Conservation (phyloP, 2,113 vertebrate species). For the Amazona vittata region DNA sequence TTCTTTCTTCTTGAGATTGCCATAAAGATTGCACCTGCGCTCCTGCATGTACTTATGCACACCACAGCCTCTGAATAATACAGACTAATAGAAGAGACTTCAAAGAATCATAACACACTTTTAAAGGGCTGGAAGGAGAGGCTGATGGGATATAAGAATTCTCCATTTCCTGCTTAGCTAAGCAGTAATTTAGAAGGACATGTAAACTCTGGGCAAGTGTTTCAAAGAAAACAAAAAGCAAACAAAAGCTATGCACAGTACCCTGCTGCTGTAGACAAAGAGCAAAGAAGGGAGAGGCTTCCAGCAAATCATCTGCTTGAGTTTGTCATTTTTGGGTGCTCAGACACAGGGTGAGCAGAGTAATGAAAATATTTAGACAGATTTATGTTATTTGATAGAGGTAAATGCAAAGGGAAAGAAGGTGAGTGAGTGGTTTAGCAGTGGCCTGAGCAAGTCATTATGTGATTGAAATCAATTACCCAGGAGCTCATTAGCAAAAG, state of each 20-base stretch:
- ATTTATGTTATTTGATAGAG: neutral
- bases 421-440: neutral
- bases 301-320: neutral
- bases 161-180: constrained; percentile 53
- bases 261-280: constrained; percentile 15
- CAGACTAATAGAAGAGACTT: constrained; percentile 52
- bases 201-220: constrained; percentile 10
- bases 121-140: constrained; percentile 41
- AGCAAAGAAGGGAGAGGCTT: constrained; percentile 15
- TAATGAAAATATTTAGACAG: neutral
- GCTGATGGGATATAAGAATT: constrained; percentile 46
- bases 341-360: neutral
- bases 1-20: constrained; percentile 50
- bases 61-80: constrained; percentile 65
- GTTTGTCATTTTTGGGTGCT: neutral
- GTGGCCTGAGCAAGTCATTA: neutral
- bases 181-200: constrained; percentile 43
- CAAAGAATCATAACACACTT: constrained; percentile 48
- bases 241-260: constrained; percentile 3
- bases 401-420: neutral
- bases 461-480: neutral
- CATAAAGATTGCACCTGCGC: constrained; percentile 60
- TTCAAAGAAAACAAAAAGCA: constrained; percentile 57
- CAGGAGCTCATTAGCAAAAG: neutral
- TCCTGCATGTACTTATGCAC: constrained; percentile 37